Evolutionary conservation across 2,888 invertebrate genomes (phyloP).

Genomic region (Melanophora roralis): DNA sequence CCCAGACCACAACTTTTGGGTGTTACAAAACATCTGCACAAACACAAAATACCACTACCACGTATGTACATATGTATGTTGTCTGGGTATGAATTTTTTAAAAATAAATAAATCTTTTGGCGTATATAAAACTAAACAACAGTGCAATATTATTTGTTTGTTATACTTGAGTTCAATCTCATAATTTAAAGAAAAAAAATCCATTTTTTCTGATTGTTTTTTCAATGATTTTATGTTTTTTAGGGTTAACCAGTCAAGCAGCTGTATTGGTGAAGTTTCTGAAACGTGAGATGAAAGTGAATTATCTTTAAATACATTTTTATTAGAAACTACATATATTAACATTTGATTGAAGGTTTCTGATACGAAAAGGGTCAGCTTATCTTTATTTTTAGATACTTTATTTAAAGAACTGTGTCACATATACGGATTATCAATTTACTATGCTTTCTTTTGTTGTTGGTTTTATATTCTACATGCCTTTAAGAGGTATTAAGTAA

Average conservation of each 20-base stretch:
- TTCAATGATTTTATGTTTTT: constrained; percentile 27
- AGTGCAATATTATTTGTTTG: no score
- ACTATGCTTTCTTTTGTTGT: not conserved
- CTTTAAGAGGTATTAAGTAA: not conserved
- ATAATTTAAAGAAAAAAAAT: not conserved
- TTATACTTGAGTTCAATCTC: no score
- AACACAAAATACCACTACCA: no score
- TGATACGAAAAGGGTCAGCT: constrained; percentile 16
- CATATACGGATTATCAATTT: constrained; percentile 53
- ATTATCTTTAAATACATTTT: constrained; percentile 45
- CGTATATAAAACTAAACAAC: no score
- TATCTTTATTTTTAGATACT: not conserved
- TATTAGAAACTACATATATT: constrained; percentile 26
- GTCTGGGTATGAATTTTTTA: no score
- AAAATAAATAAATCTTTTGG: no score
- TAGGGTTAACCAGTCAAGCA: constrained; percentile 12
- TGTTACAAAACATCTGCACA: no score
- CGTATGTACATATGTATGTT: no score
- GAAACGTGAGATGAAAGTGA: constrained; percentile 54
- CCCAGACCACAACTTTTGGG: no score
- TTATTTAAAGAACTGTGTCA: constrained; percentile 8
- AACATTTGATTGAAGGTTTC: no score
- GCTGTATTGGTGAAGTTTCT: not conserved
- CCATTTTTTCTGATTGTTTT: constrained; percentile 21
- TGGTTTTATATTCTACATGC: not conserved